Base-by-base conservation (phyloP, 2,113 vertebrate species). In the Campylomormyrus numenius region DNA sequence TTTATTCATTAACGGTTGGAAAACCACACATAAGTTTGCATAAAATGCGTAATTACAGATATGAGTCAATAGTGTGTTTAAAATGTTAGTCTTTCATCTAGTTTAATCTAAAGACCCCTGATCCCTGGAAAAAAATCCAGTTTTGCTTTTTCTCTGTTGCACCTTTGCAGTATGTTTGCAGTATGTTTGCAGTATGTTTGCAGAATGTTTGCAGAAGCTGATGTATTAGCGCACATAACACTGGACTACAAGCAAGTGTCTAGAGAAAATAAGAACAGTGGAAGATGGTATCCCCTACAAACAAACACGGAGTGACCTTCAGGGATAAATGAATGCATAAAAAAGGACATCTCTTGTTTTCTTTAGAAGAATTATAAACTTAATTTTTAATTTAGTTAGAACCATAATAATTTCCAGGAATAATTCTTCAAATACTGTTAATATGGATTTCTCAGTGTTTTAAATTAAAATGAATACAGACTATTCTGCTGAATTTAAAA, bases 231-330 rank as follows among this genome's bases (percentile, higher is more conserved):
- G 1, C n/a, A 21, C n/a, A 17, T 56, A 88, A 27, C 39, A 58
- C 48, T 19, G 42, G 77, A 27, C 90, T 89, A 84, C 45, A 89
- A 53, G 24, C 89, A 88, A 91, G 88, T 66, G 74, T 91, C 92
- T 90, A 92, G 77, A 90, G 89, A 91, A 89, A 92, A 92, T 91
- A 91, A 93, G 91, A 53, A n/a, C 35, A 85, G 17, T n/a, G 3
- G 80, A 85, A 85, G 3, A 15, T 24, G 24, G 56, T 39, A n/a
- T 46, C 10, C 87, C 24, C 31, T 42, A 7, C 5, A 56, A 7
- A 21, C 5, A 24, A 21, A 84, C 5, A 35, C 0, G 42, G 80
- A 45, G 80, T 84, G 42, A 21, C 42, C 80, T 42, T 35, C 77
- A 83, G 77, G 77, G 77, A 6, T 31, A 31, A 70, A 13, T 70